Conservation (phyloP, 2,797 vertebrate genomes). For the Gymnothorax reevesii region DNA sequence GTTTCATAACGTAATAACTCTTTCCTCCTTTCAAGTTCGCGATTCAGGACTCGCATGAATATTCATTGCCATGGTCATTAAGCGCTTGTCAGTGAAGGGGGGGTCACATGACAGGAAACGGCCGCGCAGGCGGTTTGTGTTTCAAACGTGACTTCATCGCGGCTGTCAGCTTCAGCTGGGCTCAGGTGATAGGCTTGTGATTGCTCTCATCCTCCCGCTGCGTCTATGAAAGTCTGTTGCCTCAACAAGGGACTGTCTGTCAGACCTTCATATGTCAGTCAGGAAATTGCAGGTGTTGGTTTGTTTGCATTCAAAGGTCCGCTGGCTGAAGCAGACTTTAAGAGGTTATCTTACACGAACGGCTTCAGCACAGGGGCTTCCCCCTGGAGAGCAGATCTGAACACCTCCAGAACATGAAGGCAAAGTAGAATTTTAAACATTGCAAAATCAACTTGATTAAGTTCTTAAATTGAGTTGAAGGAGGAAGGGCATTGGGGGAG, state of each 20-base stretch:
- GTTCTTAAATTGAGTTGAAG: conserved; percentile 14
- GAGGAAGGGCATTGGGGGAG: background rate
- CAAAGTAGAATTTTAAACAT: conserved; percentile 15
- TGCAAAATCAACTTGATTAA: conserved; percentile 9
- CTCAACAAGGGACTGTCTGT: conserved; percentile 37
- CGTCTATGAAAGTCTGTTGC: conserved; percentile 48
- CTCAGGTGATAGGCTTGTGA: background rate
- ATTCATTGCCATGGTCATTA: conserved; percentile 10
- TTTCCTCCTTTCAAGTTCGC: background rate
- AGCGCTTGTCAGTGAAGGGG: background rate
- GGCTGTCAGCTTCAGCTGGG: conserved; percentile 64
- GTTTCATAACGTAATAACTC: conserved; percentile 22
- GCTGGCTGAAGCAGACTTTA: conserved; percentile 62
- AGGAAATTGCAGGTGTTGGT: conserved; percentile 75
- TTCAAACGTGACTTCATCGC: conserved; percentile 64
- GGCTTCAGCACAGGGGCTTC: conserved; percentile 18
- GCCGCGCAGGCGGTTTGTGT: conserved; percentile 61
- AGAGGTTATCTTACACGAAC: conserved; percentile 42
- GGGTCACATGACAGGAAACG: conserved; percentile 15
- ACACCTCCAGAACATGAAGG: background rate
- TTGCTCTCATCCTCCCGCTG: conserved; percentile 47
- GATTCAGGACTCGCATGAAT: background rate
- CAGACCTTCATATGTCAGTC: conserved; percentile 65
- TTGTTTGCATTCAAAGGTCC: conserved; percentile 70
- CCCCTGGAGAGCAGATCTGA: conserved; percentile 9